Conservation (phyloP, 2,113 vertebrate species). For the Apodemus speciosus region DNA sequence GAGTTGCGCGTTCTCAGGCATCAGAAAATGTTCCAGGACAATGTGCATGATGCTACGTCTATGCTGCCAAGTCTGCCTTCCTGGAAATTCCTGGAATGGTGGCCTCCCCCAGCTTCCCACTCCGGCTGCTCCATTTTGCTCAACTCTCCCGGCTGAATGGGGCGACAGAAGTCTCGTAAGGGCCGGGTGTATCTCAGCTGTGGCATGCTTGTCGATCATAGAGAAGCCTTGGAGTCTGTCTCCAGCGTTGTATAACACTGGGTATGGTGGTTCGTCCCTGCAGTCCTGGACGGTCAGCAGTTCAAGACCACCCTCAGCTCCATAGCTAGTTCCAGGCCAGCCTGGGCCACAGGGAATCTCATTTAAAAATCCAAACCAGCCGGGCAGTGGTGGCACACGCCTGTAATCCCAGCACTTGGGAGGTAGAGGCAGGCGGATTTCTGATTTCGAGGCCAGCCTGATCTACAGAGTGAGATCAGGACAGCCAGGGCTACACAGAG, state of each 20-base stretch:
- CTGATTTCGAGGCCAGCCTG: too few relatives aligned
- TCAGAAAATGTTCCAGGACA: not conserved
- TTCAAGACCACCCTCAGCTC: not conserved
- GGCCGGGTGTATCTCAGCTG: not conserved
- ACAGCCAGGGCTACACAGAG: too few relatives aligned
- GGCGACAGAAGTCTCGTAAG: not conserved
- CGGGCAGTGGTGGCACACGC: too few relatives aligned
- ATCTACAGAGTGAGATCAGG: too few relatives aligned
- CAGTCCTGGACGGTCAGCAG: too few relatives aligned
- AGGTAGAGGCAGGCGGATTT: too few relatives aligned
- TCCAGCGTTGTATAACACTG: not conserved
- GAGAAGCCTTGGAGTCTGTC: not conserved
- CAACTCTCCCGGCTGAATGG: not conserved
- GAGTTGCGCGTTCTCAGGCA: not conserved
- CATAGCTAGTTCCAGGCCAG: not conserved
- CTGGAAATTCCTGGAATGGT: not conserved
- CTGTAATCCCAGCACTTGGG: too few relatives aligned
- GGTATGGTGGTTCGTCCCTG: not conserved
- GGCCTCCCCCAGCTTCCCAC: not conserved
- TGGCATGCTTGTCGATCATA: not conserved
- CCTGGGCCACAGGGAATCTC: not conserved
- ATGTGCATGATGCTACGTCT: not conserved
- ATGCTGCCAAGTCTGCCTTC: not conserved
- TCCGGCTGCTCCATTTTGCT: not conserved
- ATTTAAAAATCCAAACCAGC: not conserved